Evolutionary conservation across 2,797 vertebrate genomes (phyloP).

Genomic region (Gastrophryne carolinensis): DNA sequence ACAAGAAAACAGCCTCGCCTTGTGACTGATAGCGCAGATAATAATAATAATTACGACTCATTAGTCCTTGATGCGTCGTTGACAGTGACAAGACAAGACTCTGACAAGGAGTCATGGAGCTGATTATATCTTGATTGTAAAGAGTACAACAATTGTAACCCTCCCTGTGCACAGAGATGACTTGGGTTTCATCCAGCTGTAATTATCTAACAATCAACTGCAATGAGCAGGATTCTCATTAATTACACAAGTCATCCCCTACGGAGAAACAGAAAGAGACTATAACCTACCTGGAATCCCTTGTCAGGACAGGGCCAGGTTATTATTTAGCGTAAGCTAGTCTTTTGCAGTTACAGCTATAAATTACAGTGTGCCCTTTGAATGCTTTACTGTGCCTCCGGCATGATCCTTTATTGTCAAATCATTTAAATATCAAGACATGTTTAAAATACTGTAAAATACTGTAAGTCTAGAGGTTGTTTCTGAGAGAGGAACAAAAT

Average conservation of each 20-base stretch:
- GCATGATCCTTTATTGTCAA: too few species aligned
- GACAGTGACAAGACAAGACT: constrained; percentile 50
- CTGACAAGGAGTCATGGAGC: constrained; percentile 50
- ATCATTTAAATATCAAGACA: too few species aligned
- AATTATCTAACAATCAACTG: constrained; percentile 52
- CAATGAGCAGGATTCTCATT: constrained; percentile 50
- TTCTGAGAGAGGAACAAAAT: too few species aligned
- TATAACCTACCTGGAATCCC: constrained; percentile 34
- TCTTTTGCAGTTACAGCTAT: too few species aligned
- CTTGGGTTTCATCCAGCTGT: constrained; percentile 44
- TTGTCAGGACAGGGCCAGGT: background rate
- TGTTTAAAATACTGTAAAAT: too few species aligned
- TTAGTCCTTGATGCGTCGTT: constrained; percentile 44
- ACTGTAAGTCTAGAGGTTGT: too few species aligned
- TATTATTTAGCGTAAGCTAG: too few species aligned
- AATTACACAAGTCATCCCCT: constrained; percentile 46
- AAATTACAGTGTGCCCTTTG: too few species aligned
- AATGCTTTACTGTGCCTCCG: too few species aligned
- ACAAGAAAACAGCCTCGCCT: constrained; percentile 26
- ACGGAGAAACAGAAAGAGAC: constrained; percentile 17
- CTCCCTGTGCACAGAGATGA: constrained; percentile 18
- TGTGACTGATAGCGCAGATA: constrained; percentile 49
- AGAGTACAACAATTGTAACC: constrained; percentile 44
- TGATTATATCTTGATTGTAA: constrained; percentile 53
- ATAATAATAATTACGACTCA: constrained; percentile 53